phyloP scores from a whole-genome alignment of 2,888 invertebrate genomes.

The Dendrolimus pini region DNA sequence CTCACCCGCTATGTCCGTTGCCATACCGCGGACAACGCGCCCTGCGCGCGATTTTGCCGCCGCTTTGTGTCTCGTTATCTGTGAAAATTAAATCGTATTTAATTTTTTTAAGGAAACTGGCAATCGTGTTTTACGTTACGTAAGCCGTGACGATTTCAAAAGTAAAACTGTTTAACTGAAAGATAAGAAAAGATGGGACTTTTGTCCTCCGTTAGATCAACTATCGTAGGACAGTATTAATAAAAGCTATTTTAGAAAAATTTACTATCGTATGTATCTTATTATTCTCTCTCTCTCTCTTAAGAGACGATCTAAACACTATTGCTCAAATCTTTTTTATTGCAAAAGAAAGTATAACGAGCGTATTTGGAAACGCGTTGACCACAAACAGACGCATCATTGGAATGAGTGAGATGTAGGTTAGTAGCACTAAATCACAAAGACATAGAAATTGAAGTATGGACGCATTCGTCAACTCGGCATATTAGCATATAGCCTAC shows the following conservation, averaged over 20 bases:
- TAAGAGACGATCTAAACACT: slow-evolving; percentile 29
- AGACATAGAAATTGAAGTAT: slow-evolving; percentile 20
- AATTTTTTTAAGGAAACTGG: no score
- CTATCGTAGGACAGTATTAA: no score
- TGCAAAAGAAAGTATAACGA: slow-evolving; percentile 70
- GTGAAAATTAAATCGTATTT: slow-evolving; percentile 17
- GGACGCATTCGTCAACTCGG: slow-evolving; percentile 38
- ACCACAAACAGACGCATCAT: slow-evolving; percentile 64
- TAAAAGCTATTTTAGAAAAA: neutral
- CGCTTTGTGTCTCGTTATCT: slow-evolving; percentile 50
- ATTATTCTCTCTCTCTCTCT: neutral
- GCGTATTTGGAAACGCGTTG: slow-evolving; percentile 61
- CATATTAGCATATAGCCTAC: slow-evolving; percentile 64
- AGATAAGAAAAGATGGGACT: no score
- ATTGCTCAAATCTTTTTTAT: slow-evolving; percentile 56
- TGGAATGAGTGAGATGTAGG: slow-evolving; percentile 60
- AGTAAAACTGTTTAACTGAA: no score
- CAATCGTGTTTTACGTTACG: no score
- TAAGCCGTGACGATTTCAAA: no score
- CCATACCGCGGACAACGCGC: slow-evolving; percentile 63
- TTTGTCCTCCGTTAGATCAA: no score
- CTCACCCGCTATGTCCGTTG: slow-evolving; percentile 60
- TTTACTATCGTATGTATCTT: neutral
- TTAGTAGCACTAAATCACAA: slow-evolving; percentile 60
- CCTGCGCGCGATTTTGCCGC: slow-evolving; percentile 22